phyloP scores from a whole-genome alignment of 2,113 vertebrate species.

The Microcebus tavaratra region DNA sequence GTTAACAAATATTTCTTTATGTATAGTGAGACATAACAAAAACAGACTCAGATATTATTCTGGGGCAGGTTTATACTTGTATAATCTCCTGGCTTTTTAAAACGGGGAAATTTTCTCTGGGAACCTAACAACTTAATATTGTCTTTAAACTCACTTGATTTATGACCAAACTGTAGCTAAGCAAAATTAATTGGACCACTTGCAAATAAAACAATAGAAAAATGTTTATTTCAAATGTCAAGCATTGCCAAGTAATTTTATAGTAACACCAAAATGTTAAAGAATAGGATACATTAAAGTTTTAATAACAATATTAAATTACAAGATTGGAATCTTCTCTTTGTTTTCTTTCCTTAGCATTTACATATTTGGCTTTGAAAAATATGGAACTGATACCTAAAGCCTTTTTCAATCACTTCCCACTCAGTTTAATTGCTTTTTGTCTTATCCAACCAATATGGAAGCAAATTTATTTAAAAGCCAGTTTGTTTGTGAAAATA shows the following conservation, averaged over 20 bases:
- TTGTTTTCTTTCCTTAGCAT: slow-evolving; percentile 86
- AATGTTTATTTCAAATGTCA: slow-evolving; percentile 95
- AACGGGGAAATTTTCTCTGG: slow-evolving; percentile 32
- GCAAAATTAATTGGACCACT: slow-evolving; percentile 87
- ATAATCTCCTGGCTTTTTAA: slow-evolving; percentile 54
- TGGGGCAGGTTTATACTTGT: slow-evolving; percentile 35
- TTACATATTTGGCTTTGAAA: slow-evolving; percentile 98
- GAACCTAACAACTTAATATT: slow-evolving; percentile 75
- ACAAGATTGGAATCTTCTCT: slow-evolving; percentile 92
- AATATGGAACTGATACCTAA: slow-evolving; percentile 92
- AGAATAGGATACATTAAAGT: slow-evolving; percentile 96
- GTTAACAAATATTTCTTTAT: slow-evolving; percentile 51
- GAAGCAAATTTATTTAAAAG: slow-evolving; percentile 99
- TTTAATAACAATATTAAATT: slow-evolving; percentile 97
- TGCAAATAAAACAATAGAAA: slow-evolving; percentile 93
- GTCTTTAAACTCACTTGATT: slow-evolving; percentile 80
- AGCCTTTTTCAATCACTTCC: slow-evolving; percentile 87
- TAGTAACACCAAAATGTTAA: slow-evolving; percentile 98
- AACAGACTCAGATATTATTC: slow-evolving; percentile 41
- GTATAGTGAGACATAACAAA: slow-evolving; percentile 28
- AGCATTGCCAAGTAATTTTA: slow-evolving; percentile 94
- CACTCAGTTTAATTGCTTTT: slow-evolving; percentile 82
- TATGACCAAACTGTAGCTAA: slow-evolving; percentile 85
- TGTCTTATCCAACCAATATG: slow-evolving; percentile 91
- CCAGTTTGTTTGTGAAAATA: slow-evolving; percentile 99